A percentile compares a stretch with the other conserved stretches of the same genome.
Conservation (phyloP, 2,113 vertebrate species). For the Austrofundulus limnaeus region DNA sequence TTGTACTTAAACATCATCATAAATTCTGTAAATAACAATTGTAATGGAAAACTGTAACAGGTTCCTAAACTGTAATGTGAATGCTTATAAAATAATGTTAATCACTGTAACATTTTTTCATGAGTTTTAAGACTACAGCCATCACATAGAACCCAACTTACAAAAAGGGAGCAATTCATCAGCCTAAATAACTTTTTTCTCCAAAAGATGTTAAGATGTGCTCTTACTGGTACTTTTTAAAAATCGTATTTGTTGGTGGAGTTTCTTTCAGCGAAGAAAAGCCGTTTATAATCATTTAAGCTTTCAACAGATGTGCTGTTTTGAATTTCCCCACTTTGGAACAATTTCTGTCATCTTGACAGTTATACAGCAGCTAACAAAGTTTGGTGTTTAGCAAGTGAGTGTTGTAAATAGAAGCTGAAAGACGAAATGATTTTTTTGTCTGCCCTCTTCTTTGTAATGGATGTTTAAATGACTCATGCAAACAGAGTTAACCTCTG, state of each 20-base stretch:
- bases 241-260: too few relatives aligned
- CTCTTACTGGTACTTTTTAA: background rate
- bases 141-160: too few relatives aligned
- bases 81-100: too few relatives aligned
- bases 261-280: background rate
- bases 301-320: background rate
- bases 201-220: background rate
- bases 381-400: background rate
- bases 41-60: too few relatives aligned
- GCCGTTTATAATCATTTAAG: background rate
- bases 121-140: too few relatives aligned
- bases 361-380: background rate
- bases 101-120: too few relatives aligned
- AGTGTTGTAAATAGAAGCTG: background rate
- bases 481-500: slow-evolving; percentile 44
- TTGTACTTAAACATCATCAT: too few relatives aligned
- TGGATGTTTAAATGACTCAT: slow-evolving; percentile 31
- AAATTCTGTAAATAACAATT: too few relatives aligned
- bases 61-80: too few relatives aligned
- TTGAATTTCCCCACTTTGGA: background rate
- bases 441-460: slow-evolving; percentile 10
- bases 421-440: slow-evolving; percentile 2
- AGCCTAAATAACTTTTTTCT: background rate
- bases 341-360: background rate
- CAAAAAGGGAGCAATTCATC: too few relatives aligned